phyloP scores from a whole-genome alignment of 2,113 vertebrate species.

The Propithecus coquereli region DNA sequence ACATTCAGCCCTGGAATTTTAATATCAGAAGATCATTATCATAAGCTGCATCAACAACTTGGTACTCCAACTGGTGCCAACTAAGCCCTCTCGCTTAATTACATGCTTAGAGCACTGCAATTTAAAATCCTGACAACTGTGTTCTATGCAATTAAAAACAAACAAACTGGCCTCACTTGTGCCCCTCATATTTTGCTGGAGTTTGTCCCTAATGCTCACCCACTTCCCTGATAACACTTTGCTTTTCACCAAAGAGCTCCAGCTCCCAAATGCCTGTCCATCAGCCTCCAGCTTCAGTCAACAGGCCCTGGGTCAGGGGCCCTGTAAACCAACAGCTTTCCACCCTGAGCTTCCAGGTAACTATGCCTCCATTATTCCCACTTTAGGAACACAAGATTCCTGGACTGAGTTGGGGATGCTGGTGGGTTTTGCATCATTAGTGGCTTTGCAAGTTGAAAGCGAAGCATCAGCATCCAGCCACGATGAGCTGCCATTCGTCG shows the following conservation, averaged over 20 bases:
- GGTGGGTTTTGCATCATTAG: background rate
- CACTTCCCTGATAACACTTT: background rate
- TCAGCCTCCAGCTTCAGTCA: background rate
- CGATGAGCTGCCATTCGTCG: background rate
- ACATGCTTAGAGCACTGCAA: constrained; percentile 35
- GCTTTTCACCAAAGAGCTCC: background rate
- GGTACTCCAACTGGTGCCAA: background rate
- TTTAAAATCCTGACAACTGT: constrained; percentile 55
- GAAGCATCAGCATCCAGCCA: background rate
- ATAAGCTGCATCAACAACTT: background rate
- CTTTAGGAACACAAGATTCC: background rate
- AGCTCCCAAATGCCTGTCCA: background rate
- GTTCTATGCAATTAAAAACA: constrained; percentile 50
- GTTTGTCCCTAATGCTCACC: background rate
- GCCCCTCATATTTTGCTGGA: background rate
- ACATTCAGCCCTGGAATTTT: background rate
- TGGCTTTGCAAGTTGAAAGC: background rate
- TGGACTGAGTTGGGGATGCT: background rate
- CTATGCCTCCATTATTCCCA: background rate
- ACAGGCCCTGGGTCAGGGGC: background rate
- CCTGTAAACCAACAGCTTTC: background rate
- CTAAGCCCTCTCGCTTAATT: constrained; percentile 42
- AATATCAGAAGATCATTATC: constrained; percentile 39
- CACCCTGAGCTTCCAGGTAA: background rate
- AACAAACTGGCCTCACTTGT: background rate